Conservation (phyloP, 2,113 vertebrate genomes). For the Podocnemis expansa region DNA sequence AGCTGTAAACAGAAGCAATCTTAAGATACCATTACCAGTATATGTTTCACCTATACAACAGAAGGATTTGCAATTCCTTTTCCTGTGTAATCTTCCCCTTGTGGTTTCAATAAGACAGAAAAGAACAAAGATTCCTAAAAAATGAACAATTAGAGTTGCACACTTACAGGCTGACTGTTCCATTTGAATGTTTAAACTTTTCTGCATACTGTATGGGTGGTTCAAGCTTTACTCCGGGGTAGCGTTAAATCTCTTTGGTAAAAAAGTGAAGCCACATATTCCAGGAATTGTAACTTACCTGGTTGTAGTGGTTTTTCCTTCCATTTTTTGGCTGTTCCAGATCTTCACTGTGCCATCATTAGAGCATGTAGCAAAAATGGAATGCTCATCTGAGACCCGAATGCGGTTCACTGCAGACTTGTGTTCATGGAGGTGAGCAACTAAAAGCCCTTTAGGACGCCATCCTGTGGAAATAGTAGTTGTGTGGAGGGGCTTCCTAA, state of each 20-base stretch:
- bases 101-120: neutral
- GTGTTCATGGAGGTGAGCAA: slow-evolving; percentile 98
- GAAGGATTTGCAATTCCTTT: neutral
- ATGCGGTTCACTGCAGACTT: slow-evolving; percentile 95
- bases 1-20: neutral
- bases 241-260: neutral
- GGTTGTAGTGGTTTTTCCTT: slow-evolving; percentile 97
- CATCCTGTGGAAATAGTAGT: slow-evolving; percentile 81
- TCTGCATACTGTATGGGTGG: neutral
- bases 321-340: slow-evolving; percentile 99
- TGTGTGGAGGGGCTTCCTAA: neutral
- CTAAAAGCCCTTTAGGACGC: slow-evolving; percentile 94
- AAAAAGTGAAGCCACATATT: neutral
- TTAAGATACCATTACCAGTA: neutral
- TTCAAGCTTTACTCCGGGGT: neutral
- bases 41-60: neutral
- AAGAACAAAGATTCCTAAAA: neutral
- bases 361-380: slow-evolving; percentile 96
- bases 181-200: neutral
- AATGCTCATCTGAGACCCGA: slow-evolving; percentile 94
- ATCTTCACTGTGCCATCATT: slow-evolving; percentile 97
- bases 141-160: neutral
- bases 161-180: neutral
- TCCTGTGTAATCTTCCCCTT: neutral
- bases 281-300: slow-evolving; percentile 76